Conservation (phyloP, 2,797 vertebrate genomes). For the Decapterus maruadsi region DNA sequence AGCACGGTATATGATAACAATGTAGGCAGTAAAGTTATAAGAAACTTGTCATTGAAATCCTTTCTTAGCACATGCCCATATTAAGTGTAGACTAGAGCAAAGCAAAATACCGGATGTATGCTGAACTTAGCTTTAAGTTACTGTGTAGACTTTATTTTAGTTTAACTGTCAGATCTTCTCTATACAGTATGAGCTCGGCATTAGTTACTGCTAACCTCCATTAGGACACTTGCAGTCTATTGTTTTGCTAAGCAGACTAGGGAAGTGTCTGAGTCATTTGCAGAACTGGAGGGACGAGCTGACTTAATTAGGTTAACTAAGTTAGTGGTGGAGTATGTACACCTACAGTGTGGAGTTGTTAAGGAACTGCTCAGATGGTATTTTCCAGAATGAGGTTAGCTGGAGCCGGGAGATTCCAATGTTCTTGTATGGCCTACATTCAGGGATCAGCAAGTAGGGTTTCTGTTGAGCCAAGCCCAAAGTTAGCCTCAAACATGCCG, state of each 20-base stretch:
- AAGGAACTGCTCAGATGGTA: slow-evolving; percentile 18
- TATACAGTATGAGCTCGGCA: not conserved
- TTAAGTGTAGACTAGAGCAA: not conserved
- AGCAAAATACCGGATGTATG: not conserved
- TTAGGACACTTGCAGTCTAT: slow-evolving; percentile 34
- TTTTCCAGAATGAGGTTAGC: slow-evolving; percentile 47
- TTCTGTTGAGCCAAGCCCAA: not conserved
- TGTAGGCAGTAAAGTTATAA: not conserved
- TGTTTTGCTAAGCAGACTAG: slow-evolving; percentile 66
- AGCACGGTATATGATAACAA: not conserved
- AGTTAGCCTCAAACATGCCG: not conserved
- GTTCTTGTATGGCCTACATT: slow-evolving; percentile 49
- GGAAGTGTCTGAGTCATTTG: slow-evolving; percentile 64
- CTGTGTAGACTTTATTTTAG: not conserved
- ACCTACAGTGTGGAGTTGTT: slow-evolving; percentile 9
- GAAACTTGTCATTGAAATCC: not conserved
- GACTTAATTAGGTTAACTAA: slow-evolving; percentile 32
- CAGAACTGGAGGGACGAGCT: slow-evolving; percentile 56
- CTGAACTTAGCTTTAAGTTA: not conserved
- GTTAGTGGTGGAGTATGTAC: slow-evolving; percentile 17
- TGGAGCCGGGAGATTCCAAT: slow-evolving; percentile 43
- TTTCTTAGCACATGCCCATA: not conserved
- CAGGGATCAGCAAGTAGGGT: slow-evolving; percentile 25
- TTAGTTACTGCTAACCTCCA: slow-evolving; percentile 7
- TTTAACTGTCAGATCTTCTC: slow-evolving; percentile 2